phyloP scores from a whole-genome alignment of 2,888 invertebrate genomes.

The Ptilodon capucinus region DNA sequence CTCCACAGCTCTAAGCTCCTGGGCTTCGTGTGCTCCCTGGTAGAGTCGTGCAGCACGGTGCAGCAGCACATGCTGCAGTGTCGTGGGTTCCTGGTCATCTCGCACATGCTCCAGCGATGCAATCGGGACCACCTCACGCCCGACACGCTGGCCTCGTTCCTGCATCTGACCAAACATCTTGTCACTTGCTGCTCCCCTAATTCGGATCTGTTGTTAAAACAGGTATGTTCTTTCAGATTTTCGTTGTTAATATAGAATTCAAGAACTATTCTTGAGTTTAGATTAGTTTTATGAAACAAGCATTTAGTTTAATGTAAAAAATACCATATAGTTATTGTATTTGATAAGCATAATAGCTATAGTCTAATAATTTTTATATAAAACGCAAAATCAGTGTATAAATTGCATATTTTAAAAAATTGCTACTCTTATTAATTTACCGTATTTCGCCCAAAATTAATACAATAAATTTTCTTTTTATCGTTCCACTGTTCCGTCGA shows the following conservation, averaged over 20 bases:
- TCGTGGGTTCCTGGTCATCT: slow-evolving; percentile 98
- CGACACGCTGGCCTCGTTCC: slow-evolving; percentile 95
- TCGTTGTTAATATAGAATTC: too few species aligned
- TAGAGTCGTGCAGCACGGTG: slow-evolving; percentile 97
- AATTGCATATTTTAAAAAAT: not conserved
- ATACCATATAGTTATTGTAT: too few species aligned
- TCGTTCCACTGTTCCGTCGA: slow-evolving; percentile 32
- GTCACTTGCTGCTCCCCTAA: slow-evolving; percentile 96
- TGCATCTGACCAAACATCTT: slow-evolving; percentile 95
- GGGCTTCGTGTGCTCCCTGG: slow-evolving; percentile 98
- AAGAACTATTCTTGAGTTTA: too few species aligned
- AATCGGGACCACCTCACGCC: slow-evolving; percentile 96
- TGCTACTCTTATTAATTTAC: slow-evolving; percentile 4
- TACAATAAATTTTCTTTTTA: slow-evolving; percentile 36
- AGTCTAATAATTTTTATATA: too few species aligned
- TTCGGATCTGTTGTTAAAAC: slow-evolving; percentile 94
- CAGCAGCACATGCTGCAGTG: slow-evolving; percentile 99
- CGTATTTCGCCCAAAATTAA: slow-evolving; percentile 29
- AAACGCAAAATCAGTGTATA: too few species aligned
- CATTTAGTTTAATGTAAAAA: too few species aligned
- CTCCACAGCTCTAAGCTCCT: slow-evolving; percentile 94
- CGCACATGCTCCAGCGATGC: slow-evolving; percentile 97
- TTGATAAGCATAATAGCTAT: too few species aligned
- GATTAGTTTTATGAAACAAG: too few species aligned
- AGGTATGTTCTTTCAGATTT: slow-evolving; percentile 82